Percentiles rank a stretch among this genome's conserved stretches.
These are phyloP conservation scores for Plusia festucae DNA, from an alignment of 2,888 invertebrate genomes.

Conservation along the genomic window DNA sequence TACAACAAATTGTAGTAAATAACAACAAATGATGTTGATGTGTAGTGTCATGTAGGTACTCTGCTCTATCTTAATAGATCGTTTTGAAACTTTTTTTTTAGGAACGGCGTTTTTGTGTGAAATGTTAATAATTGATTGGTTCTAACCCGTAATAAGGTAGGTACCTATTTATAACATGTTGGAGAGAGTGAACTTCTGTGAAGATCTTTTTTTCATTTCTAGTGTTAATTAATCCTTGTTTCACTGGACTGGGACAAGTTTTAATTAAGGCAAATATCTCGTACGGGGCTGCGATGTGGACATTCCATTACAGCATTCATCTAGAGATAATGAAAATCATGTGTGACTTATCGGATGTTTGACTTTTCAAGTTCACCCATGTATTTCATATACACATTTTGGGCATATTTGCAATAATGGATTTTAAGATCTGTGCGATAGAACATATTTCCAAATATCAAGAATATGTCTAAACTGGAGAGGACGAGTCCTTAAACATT, in stretches of 20 bases:
- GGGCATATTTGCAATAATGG: background rate
- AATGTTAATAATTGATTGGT: too few relatives aligned
- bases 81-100: too few relatives aligned
- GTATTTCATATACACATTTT: slow-evolving; percentile 11
- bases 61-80: too few relatives aligned
- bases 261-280: slow-evolving; percentile 85
- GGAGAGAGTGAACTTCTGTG: too few relatives aligned
- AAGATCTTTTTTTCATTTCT: slow-evolving; percentile 34
- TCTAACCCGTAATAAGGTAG: too few relatives aligned
- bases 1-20: too few relatives aligned
- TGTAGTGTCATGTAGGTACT: too few relatives aligned
- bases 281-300: slow-evolving; percentile 75
- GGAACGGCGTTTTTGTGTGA: too few relatives aligned
- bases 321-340: slow-evolving; percentile 69
- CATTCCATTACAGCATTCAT: slow-evolving; percentile 77
- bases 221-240: slow-evolving; percentile 61
- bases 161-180: too few relatives aligned
- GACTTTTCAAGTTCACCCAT: slow-evolving; percentile 15
- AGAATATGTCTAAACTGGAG: too few relatives aligned
- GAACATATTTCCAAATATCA: slow-evolving; percentile 13
- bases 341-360: slow-evolving; percentile 46
- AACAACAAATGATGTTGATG: too few relatives aligned
- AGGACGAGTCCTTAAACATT: too few relatives aligned
- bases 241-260: slow-evolving; percentile 76
- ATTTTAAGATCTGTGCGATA: slow-evolving; percentile 23